These are phyloP conservation scores for Nesogale talazaci DNA, from an alignment of 2,113 vertebrate species.

Conservation along the genomic window DNA sequence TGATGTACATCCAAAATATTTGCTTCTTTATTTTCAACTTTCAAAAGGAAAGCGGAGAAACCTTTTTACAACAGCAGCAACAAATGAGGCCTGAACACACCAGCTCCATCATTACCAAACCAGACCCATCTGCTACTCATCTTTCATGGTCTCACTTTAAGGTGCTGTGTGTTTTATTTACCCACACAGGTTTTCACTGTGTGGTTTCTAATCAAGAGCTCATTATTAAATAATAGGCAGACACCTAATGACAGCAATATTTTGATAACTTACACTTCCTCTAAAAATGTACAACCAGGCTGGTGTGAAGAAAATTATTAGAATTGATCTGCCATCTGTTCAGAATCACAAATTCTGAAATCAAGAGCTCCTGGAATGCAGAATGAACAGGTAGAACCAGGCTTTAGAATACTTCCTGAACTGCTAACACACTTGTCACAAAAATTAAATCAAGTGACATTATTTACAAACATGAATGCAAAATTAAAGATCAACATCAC, in stretches of 20 bases:
- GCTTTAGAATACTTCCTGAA: neutral
- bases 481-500: neutral
- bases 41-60: neutral
- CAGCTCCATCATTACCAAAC: neutral
- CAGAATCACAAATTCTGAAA: conserved; percentile 23
- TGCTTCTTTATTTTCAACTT: neutral
- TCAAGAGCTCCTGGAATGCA: neutral
- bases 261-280: neutral
- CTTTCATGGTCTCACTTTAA: neutral
- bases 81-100: neutral
- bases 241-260: neutral
- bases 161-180: neutral
- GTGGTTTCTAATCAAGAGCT: neutral
- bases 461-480: neutral
- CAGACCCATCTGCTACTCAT: neutral
- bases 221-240: conserved; percentile 33
- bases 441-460: conserved; percentile 16
- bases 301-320: neutral
- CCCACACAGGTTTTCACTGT: neutral
- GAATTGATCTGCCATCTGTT: conserved; percentile 10
- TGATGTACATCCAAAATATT: neutral
- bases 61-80: neutral
- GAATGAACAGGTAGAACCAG: neutral
- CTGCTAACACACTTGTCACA: neutral
- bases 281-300: neutral